Evolutionary conservation across 1,140 invertebrate genomes (phyloP).

Genomic region (Pseudomyrmex gracilis): DNA sequence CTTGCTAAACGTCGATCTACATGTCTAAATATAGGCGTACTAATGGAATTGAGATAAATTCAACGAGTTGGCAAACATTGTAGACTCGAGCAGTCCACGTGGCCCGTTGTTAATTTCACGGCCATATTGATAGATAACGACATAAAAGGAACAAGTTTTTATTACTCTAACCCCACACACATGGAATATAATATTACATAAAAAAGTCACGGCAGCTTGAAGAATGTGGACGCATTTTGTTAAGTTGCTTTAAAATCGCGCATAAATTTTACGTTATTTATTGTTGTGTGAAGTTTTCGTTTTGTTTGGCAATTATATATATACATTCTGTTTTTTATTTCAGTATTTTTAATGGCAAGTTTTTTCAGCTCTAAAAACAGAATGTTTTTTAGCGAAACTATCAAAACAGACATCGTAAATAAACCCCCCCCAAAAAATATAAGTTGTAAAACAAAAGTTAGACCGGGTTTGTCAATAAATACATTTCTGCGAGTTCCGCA

Average conservation of each 20-base stretch:
- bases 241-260: neutral
- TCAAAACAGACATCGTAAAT: neutral
- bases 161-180: neutral
- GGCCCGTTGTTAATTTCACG: slow-evolving; percentile 3
- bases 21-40: slow-evolving; percentile 59
- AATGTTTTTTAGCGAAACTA: neutral
- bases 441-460: neutral
- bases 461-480: neutral
- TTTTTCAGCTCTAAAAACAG: neutral
- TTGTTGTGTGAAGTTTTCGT: neutral
- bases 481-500: neutral
- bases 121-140: slow-evolving; percentile 27
- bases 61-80: slow-evolving; percentile 64
- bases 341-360: neutral
- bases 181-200: no score
- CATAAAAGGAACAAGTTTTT: slow-evolving; percentile 26
- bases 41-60: slow-evolving; percentile 66
- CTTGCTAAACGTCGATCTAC: slow-evolving; percentile 34
- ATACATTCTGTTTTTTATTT: neutral
- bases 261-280: neutral
- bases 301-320: neutral
- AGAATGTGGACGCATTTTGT: slow-evolving; percentile 7
- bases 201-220: neutral
- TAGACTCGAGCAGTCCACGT: slow-evolving; percentile 18
- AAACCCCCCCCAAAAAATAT: no score